Evolutionary conservation across 2,113 vertebrate species (phyloP), one percentile per base, ranked within the genome.

Genomic region (Tragelaphus buxtoni): DNA sequence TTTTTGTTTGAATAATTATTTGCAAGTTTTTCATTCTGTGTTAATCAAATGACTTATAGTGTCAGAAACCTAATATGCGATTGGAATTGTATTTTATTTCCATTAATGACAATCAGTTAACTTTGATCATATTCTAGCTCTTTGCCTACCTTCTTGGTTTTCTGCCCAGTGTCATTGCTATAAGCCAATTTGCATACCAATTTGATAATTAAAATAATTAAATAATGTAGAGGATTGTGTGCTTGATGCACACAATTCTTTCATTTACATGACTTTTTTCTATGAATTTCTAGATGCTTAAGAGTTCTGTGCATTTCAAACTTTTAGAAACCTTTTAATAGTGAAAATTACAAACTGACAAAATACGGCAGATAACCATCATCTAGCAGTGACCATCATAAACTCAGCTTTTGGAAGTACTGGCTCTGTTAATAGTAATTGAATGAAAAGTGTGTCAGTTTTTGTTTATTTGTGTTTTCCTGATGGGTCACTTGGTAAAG

Each of bases 1-100:
- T 53, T 90, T 95, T 79, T 82, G 53, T 95, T 89, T 81, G n/a
- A 91, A 9, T 82, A 72, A 87, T 94, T 77, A 55, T 35, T 60
- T 94, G 45, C 47, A 83, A 60, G 18, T 55, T 88, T 80, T 88
- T 91, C n/a, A 47, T 83, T 77, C 28, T 91, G 45, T 84, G 11
- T 72, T 80, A 90, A 53, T 47, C 55, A 87, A 51, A 49, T 63
- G 60, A 30, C 28, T 88, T 76, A 12, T 88, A 13, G 55, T 58
- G 17, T 58, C 4, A 45, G 83, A 72, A 51, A 30, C 51, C 32
- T 88, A 14, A 55, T 88, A 60, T 61, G 76, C 8, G 55, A 18
- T 61, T 88, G 17, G 32, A 72, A 47, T 91, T 96, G 0, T 60
- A 55, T 61, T 94, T 92, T 96, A 56, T 92, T 88, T 84, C 45